phyloP scores from a whole-genome alignment of 2,797 vertebrate genomes.

The Xiphophorus birchmanni region DNA sequence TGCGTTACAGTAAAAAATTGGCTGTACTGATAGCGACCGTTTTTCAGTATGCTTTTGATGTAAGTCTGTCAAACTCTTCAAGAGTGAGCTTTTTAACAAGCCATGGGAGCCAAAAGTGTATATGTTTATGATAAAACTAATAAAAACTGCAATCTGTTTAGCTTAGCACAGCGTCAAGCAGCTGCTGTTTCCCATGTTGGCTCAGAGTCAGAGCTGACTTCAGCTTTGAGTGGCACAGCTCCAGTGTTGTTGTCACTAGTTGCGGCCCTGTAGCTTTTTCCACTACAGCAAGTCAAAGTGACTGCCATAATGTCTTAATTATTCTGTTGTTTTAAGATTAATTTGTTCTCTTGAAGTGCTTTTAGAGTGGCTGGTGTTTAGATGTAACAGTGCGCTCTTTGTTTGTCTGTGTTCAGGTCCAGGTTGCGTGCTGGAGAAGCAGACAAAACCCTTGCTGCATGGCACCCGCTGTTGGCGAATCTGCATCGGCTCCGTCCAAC shows the following conservation, averaged over 20 bases:
- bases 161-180: background rate
- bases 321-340: background rate
- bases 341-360: too few relatives aligned
- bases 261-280: background rate
- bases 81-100: background rate
- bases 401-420: constrained; percentile 65
- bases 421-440: constrained; percentile 55
- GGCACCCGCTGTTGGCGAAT: constrained; percentile 43
- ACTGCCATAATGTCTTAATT: background rate
- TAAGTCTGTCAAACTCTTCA: background rate
- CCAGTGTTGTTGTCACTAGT: background rate
- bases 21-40: background rate
- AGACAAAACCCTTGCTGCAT: constrained; percentile 65
- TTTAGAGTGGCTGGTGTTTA: background rate
- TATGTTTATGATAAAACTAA: constrained; percentile 12
- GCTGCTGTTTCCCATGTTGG: background rate
- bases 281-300: background rate
- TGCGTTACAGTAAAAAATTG: background rate
- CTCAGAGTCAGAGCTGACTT: background rate
- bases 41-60: background rate
- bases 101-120: background rate
- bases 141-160: constrained; percentile 15
- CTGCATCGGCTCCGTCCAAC: constrained; percentile 56
- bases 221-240: constrained; percentile 2
- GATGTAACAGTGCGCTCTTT: background rate